Base-by-base conservation (phyloP, 2,888 invertebrate species). In the Heliconius hortense region DNA sequence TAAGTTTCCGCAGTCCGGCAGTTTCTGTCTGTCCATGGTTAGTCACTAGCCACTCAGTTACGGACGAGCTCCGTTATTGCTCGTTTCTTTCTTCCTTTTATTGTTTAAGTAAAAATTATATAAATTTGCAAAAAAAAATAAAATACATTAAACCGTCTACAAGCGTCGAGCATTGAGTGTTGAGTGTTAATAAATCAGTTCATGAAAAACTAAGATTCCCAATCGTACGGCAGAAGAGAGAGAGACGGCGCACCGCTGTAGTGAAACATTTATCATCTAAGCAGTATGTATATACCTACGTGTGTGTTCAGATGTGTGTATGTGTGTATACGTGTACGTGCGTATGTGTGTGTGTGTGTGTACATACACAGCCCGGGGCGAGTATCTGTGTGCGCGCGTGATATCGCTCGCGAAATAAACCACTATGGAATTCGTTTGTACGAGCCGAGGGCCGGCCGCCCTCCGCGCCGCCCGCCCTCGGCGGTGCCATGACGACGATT, bases 261-360 rank as follows among this genome's bases (percentile, higher is more conserved):
- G 48, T 77, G 69, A 79, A 79, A 79, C 78, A 79, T 79, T 79
- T 76, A 78, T 79, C 79, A 79, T 79, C 79, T 74, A 74, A 77
- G 78, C 79, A 78, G 77, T 77, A 77, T n/a, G n/a, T 78, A 78
- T 76, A 78, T 69, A 77, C 74, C 60, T 75, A 39, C 62, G 53
- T 63, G 39, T 76, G 73, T 63, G 71, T 67, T 13, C 26, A 66
- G 26, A 48, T 59, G 48, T 68, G 26, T 48, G 48, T 21, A 15
- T 15, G 48, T 10, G 56, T 35, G 43, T 70, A 48, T 66, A 21
- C 53, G 70, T 59, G 56, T 26, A 56, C 69, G 73, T 73, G 21
- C 21, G 56, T 59, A n/a, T 31, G 10, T 28, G 56, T 70, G 35
- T 28, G 15, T 10, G 48, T 18, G 48, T 48, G 48, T 68, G 26